Base-by-base conservation (phyloP, 1,140 invertebrate species). In the Drosophila rhopaloa region DNA sequence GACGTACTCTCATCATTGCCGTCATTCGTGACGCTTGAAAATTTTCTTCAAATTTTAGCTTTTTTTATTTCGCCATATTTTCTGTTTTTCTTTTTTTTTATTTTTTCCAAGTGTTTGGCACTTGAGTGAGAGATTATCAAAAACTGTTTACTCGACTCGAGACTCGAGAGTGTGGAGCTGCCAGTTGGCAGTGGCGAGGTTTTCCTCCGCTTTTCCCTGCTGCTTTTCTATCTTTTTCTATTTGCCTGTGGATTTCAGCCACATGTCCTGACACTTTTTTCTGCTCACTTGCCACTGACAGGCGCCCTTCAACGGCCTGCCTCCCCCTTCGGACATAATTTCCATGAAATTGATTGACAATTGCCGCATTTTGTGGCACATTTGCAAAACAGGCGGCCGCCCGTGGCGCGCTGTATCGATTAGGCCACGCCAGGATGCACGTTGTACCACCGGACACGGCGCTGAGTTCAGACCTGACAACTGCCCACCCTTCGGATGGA, bases 281-380 rank as follows among this genome's bases (percentile, higher is more conserved):
- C 81, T 53, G 79, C 65, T 75, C 47, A 47, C 58, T 83, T 71
- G 76, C 54, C 81, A 72, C 56, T 88, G 83, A 86, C 83, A 88
- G 66, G 67, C 70, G 71, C 65, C 76, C 47, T 82, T 68, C 70
- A 76, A 37, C 62, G 57, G 29, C 19, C 40, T 27, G 38, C 14
- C 37, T 35, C 50, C 60, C 44, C 56, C 53, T 51, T 62, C 62
- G 86, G 73, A 78, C 84, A 89, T 88, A 88, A 88, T 88, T 88
- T 88, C 76, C 77, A 81, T 89, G 80, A 82, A 80, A 88, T 88
- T 88, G 84, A 88, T 88, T 88, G 84, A 88, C 84, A 88, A 88
- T 88, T 88, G 84, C 76, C 80, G 84, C 84, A 85, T 85, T 85
- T 85, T 85, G 82, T 85, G 82, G 81, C 81, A 85, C 77, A 77